These are phyloP conservation scores for Peromyscus maniculatus DNA, from an alignment of 2,113 vertebrate species.

Conservation along the genomic window DNA sequence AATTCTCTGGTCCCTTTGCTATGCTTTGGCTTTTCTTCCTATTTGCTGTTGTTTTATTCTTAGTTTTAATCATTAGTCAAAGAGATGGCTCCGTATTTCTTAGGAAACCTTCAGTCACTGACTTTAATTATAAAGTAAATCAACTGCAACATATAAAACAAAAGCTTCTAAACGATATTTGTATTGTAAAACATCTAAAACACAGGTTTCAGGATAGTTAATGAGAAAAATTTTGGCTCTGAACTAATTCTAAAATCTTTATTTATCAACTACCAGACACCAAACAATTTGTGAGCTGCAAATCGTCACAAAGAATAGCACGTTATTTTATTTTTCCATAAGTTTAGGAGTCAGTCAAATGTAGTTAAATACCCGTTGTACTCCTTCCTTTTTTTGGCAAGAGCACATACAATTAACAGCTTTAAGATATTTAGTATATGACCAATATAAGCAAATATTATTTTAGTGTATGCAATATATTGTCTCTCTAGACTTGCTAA, in stretches of 20 bases:
- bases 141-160: conserved; percentile 44
- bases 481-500: not conserved
- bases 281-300: not conserved
- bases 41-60: conserved; percentile 57
- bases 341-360: not conserved
- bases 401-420: not conserved
- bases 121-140: conserved; percentile 46
- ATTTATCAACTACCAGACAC: not conserved
- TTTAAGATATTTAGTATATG: not conserved
- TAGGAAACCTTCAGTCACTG: not conserved
- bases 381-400: not conserved
- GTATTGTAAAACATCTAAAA: not conserved
- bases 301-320: not conserved
- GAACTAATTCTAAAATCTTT: conserved; percentile 24
- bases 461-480: not conserved
- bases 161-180: conserved; percentile 1
- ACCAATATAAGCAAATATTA: not conserved
- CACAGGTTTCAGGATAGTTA: not conserved
- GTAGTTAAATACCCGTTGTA: too few relatives aligned
- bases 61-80: conserved; percentile 35
- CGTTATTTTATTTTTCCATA: not conserved
- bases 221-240: not conserved
- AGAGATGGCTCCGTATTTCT: not conserved
- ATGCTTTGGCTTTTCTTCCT: conserved; percentile 31
- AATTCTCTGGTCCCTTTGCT: conserved; percentile 57